Evolutionary conservation across 1,140 invertebrate genomes (phyloP).

Genomic region (Papilio polyxenes): DNA sequence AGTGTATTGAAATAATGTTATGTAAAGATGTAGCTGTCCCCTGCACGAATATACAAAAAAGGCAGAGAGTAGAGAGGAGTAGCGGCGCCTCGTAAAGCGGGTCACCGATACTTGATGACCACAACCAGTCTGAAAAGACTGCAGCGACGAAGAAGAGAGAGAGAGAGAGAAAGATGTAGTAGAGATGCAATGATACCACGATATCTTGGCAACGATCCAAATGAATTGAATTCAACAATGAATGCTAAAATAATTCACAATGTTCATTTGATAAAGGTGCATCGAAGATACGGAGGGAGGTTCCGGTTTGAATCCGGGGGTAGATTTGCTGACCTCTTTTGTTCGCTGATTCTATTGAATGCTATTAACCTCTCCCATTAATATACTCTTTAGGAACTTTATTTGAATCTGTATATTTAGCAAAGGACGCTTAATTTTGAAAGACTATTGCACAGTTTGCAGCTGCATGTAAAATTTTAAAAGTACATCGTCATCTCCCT

Average conservation of each 20-base stretch:
- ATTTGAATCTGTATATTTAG: not conserved
- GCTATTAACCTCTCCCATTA: not conserved
- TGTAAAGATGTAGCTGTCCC: not conserved
- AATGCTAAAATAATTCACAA: slow-evolving; percentile 1
- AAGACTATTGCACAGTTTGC: not conserved
- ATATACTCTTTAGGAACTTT: slow-evolving; percentile 1
- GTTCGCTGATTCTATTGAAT: slow-evolving; percentile 3
- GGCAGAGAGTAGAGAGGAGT: no score
- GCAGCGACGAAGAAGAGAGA: no score
- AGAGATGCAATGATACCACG: not conserved
- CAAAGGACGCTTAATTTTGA: not conserved
- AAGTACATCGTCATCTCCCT: not conserved
- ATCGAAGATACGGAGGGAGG: not conserved
- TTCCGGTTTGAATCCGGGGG: slow-evolving; percentile 1
- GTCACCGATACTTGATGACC: no score
- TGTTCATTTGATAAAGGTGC: slow-evolving; percentile 9
- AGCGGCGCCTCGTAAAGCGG: no score
- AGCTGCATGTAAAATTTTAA: not conserved
- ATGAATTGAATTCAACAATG: slow-evolving; percentile 12
- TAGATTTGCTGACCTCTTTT: slow-evolving; percentile 12
- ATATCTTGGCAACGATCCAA: slow-evolving; percentile 18
- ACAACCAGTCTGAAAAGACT: no score
- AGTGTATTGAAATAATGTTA: not conserved
- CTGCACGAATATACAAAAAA: no score
- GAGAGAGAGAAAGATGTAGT: not conserved